A percentile compares a stretch with the other conserved stretches of the same genome.
Conservation (phyloP, 1,140 invertebrate species). For the Dendroctonus ponderosae region DNA sequence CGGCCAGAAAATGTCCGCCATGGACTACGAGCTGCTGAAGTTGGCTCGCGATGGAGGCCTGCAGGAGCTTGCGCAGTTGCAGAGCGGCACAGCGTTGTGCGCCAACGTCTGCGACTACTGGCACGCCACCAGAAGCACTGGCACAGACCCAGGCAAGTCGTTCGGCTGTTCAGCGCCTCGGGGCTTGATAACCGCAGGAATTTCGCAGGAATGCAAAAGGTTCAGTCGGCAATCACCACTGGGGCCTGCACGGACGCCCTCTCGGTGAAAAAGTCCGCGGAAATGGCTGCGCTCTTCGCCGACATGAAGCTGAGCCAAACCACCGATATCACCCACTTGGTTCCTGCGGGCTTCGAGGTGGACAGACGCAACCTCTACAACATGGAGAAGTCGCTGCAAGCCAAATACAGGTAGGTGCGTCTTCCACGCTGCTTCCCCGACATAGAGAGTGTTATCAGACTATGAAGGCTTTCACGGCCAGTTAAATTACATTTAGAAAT, state of each 20-base stretch:
- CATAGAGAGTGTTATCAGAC: too few species aligned
- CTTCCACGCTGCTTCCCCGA: too few species aligned
- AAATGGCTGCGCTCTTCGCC: conserved; percentile 82
- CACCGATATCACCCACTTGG: conserved; percentile 49
- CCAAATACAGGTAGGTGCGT: conserved; percentile 29
- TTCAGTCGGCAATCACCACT: conserved; percentile 52
- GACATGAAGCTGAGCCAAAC: conserved; percentile 62
- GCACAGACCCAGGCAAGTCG: too few species aligned
- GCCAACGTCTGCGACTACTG: conserved; percentile 31
- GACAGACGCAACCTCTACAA: conserved; percentile 36
- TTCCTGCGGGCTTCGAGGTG: conserved; percentile 38
- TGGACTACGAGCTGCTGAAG: conserved; percentile 70
- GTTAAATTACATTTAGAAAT: too few species aligned
- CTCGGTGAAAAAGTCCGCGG: conserved; percentile 82
- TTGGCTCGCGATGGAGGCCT: conserved; percentile 44
- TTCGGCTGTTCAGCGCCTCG: too few species aligned
- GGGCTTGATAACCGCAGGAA: background rate
- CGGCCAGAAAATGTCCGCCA: conserved; percentile 29
- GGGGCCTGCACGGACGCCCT: conserved; percentile 67
- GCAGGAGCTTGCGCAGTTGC: background rate
- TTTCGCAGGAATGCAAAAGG: conserved; percentile 38
- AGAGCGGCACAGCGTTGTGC: conserved; percentile 25
- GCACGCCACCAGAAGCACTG: background rate
- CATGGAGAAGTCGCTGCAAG: conserved; percentile 29
- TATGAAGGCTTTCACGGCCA: too few species aligned